Evolutionary conservation across 2,113 vertebrate species (phyloP).

Genomic region (Festucalex cinctus): DNA sequence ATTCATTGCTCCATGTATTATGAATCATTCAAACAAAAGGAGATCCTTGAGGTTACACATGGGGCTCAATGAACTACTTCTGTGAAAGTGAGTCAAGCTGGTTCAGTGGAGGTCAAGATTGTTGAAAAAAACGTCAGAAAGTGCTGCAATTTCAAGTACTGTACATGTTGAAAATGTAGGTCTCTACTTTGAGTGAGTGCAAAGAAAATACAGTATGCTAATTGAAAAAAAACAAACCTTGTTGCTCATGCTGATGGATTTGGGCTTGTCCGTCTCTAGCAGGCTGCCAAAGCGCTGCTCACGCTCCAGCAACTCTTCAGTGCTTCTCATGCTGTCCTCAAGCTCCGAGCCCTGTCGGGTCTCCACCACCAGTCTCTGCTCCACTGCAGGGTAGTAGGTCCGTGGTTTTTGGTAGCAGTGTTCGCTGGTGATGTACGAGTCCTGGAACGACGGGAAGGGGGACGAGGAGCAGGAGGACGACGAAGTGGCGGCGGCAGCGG

Average conservation of each 20-base stretch:
- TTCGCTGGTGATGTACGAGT: conserved; percentile 92
- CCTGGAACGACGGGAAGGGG: conserved; percentile 78
- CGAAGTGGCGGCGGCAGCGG: conserved; percentile 55
- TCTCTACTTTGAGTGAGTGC: too few species aligned
- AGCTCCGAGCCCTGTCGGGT: conserved; percentile 81
- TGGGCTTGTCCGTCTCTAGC: conserved; percentile 78
- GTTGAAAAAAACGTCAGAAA: too few species aligned
- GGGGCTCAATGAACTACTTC: too few species aligned
- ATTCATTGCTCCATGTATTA: neutral
- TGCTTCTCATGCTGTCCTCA: conserved; percentile 81
- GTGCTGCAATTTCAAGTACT: too few species aligned
- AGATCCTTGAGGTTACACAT: too few species aligned
- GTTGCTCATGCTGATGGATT: conserved; percentile 61
- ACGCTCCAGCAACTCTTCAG: conserved; percentile 78
- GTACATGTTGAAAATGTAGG: too few species aligned
- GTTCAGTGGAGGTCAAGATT: too few species aligned
- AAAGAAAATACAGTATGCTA: too few species aligned
- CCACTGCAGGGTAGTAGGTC: conserved; percentile 88
- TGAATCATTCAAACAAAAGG: neutral
- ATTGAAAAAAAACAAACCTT: conserved; percentile 72
- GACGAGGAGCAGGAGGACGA: conserved; percentile 55
- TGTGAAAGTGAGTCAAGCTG: too few species aligned
- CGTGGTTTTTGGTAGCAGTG: conserved; percentile 98
- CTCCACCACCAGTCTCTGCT: conserved; percentile 91
- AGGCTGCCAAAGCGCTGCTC: conserved; percentile 79